These are phyloP conservation scores for Chelonus formosanus DNA, from an alignment of 2,888 invertebrate genomes.

Conservation along the genomic window DNA sequence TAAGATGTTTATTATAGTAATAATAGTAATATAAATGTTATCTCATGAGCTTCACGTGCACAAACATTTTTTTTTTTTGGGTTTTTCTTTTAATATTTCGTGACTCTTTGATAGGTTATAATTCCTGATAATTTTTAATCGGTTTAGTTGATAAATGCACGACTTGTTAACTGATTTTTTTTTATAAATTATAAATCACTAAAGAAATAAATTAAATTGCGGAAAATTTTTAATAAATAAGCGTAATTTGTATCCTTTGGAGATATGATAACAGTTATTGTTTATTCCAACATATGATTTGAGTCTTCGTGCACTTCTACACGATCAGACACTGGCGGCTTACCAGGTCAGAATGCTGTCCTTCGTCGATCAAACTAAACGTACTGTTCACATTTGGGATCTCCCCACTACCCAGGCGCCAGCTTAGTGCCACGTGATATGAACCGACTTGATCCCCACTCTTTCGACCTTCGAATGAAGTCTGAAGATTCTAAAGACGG, in stretches of 20 bases:
- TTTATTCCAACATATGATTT: no score
- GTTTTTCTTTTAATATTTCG: background rate
- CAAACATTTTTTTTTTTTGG: slow-evolving; percentile 25
- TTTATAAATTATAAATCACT: slow-evolving; percentile 7
- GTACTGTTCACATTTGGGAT: slow-evolving; percentile 26
- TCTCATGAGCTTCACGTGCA: slow-evolving; percentile 38
- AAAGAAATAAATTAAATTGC: background rate
- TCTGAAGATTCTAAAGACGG: slow-evolving; percentile 10
- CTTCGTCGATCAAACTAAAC: slow-evolving; percentile 8
- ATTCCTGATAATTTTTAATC: no score
- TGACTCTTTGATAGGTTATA: no score
- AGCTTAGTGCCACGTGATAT: slow-evolving; percentile 42
- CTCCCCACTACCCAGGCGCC: slow-evolving; percentile 41
- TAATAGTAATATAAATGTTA: no score
- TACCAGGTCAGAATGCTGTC: slow-evolving; percentile 63
- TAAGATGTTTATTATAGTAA: background rate
- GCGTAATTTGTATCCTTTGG: slow-evolving; percentile 45
- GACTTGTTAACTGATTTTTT: background rate
- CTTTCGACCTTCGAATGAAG: slow-evolving; percentile 35
- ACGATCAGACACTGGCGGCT: slow-evolving; percentile 62
- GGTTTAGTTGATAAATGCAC: no score
- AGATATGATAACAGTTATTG: background rate
- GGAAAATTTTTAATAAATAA: slow-evolving; percentile 45
- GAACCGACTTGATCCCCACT: slow-evolving; percentile 27
- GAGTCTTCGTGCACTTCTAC: slow-evolving; percentile 39